These are phyloP conservation scores for Lepidonotus clava DNA, from an alignment of 2,888 invertebrate species.

Conservation along the genomic window DNA sequence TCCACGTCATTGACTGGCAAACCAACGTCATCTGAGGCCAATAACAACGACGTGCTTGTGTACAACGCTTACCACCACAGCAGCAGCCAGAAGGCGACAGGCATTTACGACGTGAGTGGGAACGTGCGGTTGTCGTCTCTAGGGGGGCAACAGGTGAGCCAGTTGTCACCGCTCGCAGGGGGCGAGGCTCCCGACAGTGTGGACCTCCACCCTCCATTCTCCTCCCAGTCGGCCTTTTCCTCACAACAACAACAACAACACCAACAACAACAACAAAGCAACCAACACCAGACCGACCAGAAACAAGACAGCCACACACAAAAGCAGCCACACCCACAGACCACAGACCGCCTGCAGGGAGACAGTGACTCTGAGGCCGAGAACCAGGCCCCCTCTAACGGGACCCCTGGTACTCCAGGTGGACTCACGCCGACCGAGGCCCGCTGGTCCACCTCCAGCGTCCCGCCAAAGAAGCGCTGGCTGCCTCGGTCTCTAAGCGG, in stretches of 20 bases:
- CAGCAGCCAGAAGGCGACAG: neutral
- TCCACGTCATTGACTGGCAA: neutral
- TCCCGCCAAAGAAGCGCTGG: slow-evolving; percentile 55
- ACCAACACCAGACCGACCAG: neutral
- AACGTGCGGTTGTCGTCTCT: neutral
- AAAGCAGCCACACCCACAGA: neutral
- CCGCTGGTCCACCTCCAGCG: slow-evolving; percentile 9
- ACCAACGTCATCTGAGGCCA: neutral
- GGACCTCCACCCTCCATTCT: neutral
- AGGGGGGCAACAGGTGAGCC: slow-evolving; percentile 25
- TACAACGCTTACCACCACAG: neutral
- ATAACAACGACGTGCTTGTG: neutral
- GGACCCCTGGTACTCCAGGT: neutral
- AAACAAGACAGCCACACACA: neutral
- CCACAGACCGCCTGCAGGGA: neutral
- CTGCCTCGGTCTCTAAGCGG: slow-evolving; percentile 44
- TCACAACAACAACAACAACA: neutral
- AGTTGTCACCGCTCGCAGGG: neutral
- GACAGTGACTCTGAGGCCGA: slow-evolving; percentile 38
- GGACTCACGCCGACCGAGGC: slow-evolving; percentile 41
- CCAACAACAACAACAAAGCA: slow-evolving; percentile 4
- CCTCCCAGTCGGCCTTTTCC: neutral
- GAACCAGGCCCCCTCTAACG: slow-evolving; percentile 16
- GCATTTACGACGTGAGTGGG: neutral
- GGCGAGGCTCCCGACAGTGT: slow-evolving; percentile 7